Evolutionary conservation across 2,113 vertebrate genomes (phyloP), one percentile per base, ranked within the genome.

Genomic region (Puntigrus tetrazona): DNA sequence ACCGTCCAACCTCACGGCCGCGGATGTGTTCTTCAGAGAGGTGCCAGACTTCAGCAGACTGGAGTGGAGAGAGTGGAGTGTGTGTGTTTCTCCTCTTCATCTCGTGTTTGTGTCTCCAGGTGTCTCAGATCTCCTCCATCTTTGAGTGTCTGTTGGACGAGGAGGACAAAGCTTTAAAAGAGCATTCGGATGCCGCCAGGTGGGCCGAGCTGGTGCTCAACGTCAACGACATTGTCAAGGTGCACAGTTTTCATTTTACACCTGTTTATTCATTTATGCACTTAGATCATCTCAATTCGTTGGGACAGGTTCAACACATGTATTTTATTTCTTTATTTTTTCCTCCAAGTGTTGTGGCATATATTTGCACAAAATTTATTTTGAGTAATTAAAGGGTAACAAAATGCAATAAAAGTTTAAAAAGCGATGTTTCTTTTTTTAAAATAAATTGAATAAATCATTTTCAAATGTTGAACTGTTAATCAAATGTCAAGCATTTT

Each of bases 21-120:
- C 97, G 0, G 98, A 99, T 20, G 93, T 99, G 81, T 99, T 97
- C 92, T 99, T 99, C 88, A 95, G 98, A 91, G 97, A 99, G 96
- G 98, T 98, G 61, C 2, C n/a, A 57, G 47, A 9, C 3, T 14
- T 67, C 43, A 22, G 5, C 43, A 20, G 1, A 3, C 63, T 34
- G 20, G 5, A 29, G 16, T 36, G 18, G 4, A 36, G 63, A 36
- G 18, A 13, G 18, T 27, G n/a, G 18, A 13, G 18, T 27, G n/a
- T 73, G 22, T 72, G 29, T 57, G 16, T 38, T 6, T n/a, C 50
- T 36, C 43, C 70, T 63, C 14, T 55, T 34, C 18, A 20, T 67
- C 9, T 70, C 22, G 4, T 83, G 13, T 85, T 31, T 59, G 31
- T 75, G 11, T 77, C 86, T 78, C 41, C 91, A 99, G 98, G 97